Base-by-base conservation (phyloP, 2,888 invertebrate genomes). In the Agrochola lota region DNA sequence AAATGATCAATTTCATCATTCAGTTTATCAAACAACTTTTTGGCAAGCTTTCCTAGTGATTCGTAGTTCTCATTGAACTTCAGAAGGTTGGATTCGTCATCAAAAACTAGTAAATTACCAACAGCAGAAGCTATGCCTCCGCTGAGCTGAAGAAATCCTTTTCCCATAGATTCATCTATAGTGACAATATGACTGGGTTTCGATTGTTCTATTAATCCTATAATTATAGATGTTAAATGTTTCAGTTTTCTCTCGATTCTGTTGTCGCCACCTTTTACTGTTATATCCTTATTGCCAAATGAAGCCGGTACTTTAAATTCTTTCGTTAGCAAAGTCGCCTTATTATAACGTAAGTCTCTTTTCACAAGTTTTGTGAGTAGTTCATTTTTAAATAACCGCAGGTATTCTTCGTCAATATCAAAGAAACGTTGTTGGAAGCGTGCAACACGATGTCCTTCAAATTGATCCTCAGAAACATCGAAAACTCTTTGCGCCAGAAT, bases 231-330 rank as follows among this genome's bases (percentile, higher is more conserved):
- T 2, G 74, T 57, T 4, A 84, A 70, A 63, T 64, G 11, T 5
- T 67, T 67, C 17, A 85, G 9, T 62, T 67, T 78, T n/a, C n/a
- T 68, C 35, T 78, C 76, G 5, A 74, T 62, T 63, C 64, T 86
- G 0, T 23, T 23, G 15, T 60, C 40, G 5, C 17, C 8, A 0
- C 84, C 76, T 59, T 40, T 75, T 55, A 86, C 57, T 3, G 75
- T 57, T 49, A 87, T 57, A 52, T 87, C 84, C n/a, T 64, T 68
- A 52, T 87, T 87, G 8, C 86, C 86, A 72, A 87, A 86, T 12
- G 71, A 55, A 40, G 60, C 52, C 0, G 57, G 86, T 0, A 87
- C 78, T 73, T 82, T 77, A 20, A 83, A 71, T 12, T 2, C 4
- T n/a, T 3, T 2, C 11, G 11, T 5, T 57, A 9, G 57, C n/a